Evolutionary conservation across 2,113 vertebrate genomes (phyloP).

Genomic region (Cinclus cinclus): DNA sequence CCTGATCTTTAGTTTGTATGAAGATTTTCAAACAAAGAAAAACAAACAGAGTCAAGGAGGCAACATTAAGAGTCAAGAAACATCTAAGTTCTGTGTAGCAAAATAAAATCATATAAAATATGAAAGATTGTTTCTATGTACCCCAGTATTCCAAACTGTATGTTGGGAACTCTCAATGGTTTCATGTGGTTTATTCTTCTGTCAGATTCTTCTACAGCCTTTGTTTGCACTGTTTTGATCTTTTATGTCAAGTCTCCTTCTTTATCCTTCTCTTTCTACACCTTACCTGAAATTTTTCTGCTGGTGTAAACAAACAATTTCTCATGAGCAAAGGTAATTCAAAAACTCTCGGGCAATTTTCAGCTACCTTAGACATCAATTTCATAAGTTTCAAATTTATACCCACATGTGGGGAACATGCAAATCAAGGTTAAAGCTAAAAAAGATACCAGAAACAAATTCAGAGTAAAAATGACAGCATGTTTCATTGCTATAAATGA

Average conservation of each 20-base stretch:
- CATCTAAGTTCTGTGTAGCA: neutral
- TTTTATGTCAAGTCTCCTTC: neutral
- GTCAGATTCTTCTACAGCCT: neutral
- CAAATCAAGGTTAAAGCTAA: neutral
- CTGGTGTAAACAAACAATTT: neutral
- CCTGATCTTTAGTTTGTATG: neutral
- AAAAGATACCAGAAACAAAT: neutral
- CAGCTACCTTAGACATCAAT: neutral
- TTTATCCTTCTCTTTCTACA: neutral
- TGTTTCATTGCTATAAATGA: constrained; percentile 7
- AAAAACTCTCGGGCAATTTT: neutral
- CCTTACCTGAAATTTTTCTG: neutral
- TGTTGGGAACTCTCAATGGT: neutral
- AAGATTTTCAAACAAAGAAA: neutral
- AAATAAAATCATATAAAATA: neutral
- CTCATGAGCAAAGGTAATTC: neutral
- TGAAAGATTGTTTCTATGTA: neutral
- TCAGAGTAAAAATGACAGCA: neutral
- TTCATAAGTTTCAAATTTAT: neutral
- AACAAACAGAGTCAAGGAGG: neutral
- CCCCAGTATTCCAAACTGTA: neutral
- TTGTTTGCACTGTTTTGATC: neutral
- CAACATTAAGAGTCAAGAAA: neutral
- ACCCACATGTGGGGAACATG: neutral
- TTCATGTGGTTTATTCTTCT: neutral